Conservation (phyloP, 2,888 invertebrate species). For the Drosophila sordidapex region DNA sequence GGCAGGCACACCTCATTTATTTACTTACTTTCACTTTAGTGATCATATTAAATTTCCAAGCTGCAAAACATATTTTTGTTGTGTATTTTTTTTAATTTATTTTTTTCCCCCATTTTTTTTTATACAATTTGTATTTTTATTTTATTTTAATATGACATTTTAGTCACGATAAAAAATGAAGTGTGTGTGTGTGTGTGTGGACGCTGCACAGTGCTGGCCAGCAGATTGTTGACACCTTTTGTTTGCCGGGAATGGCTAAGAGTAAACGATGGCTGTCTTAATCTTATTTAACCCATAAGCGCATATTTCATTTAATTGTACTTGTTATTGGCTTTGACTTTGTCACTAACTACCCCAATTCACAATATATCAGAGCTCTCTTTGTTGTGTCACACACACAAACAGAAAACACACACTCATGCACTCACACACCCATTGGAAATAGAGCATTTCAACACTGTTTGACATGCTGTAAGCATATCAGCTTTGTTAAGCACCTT, state of each 20-base stretch:
- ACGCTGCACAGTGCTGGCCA: slow-evolving; percentile 47
- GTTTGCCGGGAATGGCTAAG: slow-evolving; percentile 12
- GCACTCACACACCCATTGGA: slow-evolving; percentile 40
- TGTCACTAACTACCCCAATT: slow-evolving; percentile 60
- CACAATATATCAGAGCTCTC: slow-evolving; percentile 70
- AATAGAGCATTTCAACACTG: slow-evolving; percentile 65
- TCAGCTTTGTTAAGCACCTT: slow-evolving; percentile 16
- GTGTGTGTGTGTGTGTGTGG: slow-evolving; percentile 13
- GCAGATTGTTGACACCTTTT: slow-evolving; percentile 51
- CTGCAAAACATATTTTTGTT: slow-evolving; percentile 75
- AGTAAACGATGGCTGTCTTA: slow-evolving; percentile 54
- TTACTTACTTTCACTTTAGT: slow-evolving; percentile 76
- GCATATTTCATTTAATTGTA: slow-evolving; percentile 24
- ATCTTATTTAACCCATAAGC: slow-evolving; percentile 29
- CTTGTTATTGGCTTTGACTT: slow-evolving; percentile 29
- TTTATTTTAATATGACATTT: slow-evolving; percentile 72
- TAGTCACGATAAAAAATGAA: slow-evolving; percentile 55
- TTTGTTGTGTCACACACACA: slow-evolving; percentile 56
- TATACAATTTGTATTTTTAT: slow-evolving; percentile 59
- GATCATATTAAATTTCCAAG: slow-evolving; percentile 79
- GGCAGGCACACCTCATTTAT: slow-evolving; percentile 61
- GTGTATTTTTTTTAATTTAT: slow-evolving; percentile 40
- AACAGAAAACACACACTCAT: slow-evolving; percentile 25
- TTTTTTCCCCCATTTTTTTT: slow-evolving; percentile 46
- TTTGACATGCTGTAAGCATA: not conserved